These are phyloP conservation scores for Myoxocephalus aenaeus DNA, from an alignment of 2,797 vertebrate genomes.

Conservation along the genomic window DNA sequence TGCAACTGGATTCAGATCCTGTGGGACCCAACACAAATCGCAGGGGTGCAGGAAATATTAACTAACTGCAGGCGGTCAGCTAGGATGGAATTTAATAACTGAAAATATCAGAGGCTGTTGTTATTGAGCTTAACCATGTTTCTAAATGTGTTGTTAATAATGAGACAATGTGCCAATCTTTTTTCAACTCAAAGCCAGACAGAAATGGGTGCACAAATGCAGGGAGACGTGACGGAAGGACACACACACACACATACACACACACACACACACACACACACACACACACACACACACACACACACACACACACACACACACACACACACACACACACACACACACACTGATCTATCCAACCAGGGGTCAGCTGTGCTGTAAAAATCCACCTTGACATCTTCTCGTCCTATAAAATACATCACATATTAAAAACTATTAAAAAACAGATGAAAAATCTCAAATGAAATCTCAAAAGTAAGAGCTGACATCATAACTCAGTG, in stretches of 20 bases:
- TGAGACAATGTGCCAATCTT: not conserved
- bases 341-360: not conserved
- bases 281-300: not conserved
- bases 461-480: slow-evolving; percentile 59
- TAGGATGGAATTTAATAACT: not conserved
- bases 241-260: not conserved
- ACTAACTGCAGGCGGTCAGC: not conserved
- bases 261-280: not conserved
- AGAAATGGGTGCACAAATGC: not conserved
- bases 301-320: not conserved
- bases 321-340: not conserved
- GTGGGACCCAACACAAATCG: slow-evolving; percentile 29
- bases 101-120: slow-evolving; percentile 1
- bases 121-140: slow-evolving; percentile 15
- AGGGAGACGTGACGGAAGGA: slow-evolving; percentile 1
- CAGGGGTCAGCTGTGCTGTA: slow-evolving; percentile 58
- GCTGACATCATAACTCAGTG: slow-evolving; percentile 41
- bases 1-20: slow-evolving; percentile 14
- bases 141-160: slow-evolving; percentile 4
- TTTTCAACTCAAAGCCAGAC: not conserved
- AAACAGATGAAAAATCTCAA: slow-evolving; percentile 64
- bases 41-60: slow-evolving; percentile 12
- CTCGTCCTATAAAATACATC: slow-evolving; percentile 63
- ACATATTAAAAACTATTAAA: slow-evolving; percentile 68
- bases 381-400: slow-evolving; percentile 71